Evolutionary conservation across 2,797 vertebrate genomes (phyloP).

Genomic region (Esox masquinongy): DNA sequence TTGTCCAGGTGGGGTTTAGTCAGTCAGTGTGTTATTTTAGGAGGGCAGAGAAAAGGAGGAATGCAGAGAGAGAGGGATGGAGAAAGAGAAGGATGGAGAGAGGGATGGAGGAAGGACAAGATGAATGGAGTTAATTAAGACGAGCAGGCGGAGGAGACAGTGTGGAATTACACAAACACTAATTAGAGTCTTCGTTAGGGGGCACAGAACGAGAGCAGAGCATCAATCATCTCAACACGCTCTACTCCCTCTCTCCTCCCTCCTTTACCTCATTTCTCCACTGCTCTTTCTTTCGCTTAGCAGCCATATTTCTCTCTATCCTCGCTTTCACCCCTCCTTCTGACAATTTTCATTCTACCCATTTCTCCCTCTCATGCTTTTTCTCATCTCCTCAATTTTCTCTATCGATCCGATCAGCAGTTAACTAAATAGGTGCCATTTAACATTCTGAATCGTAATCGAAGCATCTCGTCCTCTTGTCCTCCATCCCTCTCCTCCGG

Average conservation of each 20-base stretch:
- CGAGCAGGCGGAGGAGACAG: conserved; percentile 83
- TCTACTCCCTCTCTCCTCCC: not conserved
- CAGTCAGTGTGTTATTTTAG: conserved; percentile 81
- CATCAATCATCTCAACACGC: conserved; percentile 72
- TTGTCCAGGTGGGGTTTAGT: conserved; percentile 80
- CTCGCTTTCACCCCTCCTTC: conserved; percentile 21
- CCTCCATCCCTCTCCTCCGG: conserved; percentile 6
- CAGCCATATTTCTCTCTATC: conserved; percentile 42
- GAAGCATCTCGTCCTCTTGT: conserved; percentile 24
- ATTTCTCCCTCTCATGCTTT: conserved; percentile 20
- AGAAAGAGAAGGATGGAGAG: conserved; percentile 32
- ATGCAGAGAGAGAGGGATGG: conserved; percentile 38
- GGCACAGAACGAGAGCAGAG: conserved; percentile 77
- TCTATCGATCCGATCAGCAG: conserved; percentile 52
- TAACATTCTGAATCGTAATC: conserved; percentile 48
- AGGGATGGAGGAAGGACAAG: conserved; percentile 76
- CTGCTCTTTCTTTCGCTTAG: conserved; percentile 16
- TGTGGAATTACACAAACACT: conserved; percentile 82
- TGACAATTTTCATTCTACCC: not conserved
- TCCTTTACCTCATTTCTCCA: not conserved
- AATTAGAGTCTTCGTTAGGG: conserved; percentile 71
- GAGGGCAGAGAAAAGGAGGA: conserved; percentile 63
- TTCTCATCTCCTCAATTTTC: conserved; percentile 33
- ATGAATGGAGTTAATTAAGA: conserved; percentile 89
- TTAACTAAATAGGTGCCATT: conserved; percentile 53